A percentile compares a stretch with the other conserved stretches of the same genome.
These are phyloP conservation scores for Paradoxurus hermaphroditus DNA, from an alignment of 2,113 vertebrate species.

Conservation along the genomic window DNA sequence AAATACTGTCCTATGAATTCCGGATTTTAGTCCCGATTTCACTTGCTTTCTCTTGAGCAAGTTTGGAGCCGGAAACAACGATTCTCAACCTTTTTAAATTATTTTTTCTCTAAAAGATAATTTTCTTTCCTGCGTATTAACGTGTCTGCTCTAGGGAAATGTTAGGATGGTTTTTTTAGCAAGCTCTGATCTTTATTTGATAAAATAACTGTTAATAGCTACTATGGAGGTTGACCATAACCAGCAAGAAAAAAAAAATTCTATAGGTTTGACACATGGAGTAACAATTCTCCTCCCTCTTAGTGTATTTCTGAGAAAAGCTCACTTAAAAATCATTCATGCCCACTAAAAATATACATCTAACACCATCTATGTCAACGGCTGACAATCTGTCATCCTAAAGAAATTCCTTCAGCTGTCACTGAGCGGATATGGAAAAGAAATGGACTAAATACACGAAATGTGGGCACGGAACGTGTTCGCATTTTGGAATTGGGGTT, in stretches of 20 bases:
- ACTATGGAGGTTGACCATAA: slow-evolving; percentile 29
- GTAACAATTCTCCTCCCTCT: slow-evolving; percentile 41
- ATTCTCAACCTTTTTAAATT: not conserved
- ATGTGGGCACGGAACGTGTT: not conserved
- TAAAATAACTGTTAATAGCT: slow-evolving; percentile 32
- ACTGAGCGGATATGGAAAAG: not conserved
- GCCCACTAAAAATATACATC: slow-evolving; percentile 71
- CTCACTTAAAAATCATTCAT: slow-evolving; percentile 49
- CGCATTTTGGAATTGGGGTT: not conserved
- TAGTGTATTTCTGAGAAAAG: slow-evolving; percentile 50
- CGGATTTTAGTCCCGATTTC: not conserved
- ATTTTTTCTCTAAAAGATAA: not conserved
- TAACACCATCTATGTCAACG: slow-evolving; percentile 39
- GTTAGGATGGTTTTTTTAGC: not conserved
- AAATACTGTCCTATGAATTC: not conserved
- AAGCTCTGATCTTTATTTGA: not conserved
- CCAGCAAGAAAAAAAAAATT: not conserved
- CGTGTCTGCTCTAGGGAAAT: not conserved
- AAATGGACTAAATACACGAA: slow-evolving; percentile 45
- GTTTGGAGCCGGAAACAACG: not conserved
- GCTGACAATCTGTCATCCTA: slow-evolving; percentile 70
- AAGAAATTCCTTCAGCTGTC: slow-evolving; percentile 62
- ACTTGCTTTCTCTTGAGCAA: not conserved
- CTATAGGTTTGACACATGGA: not conserved
- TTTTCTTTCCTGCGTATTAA: not conserved